Percentiles rank a stretch among this genome's conserved stretches.
Conservation (phyloP, 2,797 vertebrate species). For the Coilia nasus region DNA sequence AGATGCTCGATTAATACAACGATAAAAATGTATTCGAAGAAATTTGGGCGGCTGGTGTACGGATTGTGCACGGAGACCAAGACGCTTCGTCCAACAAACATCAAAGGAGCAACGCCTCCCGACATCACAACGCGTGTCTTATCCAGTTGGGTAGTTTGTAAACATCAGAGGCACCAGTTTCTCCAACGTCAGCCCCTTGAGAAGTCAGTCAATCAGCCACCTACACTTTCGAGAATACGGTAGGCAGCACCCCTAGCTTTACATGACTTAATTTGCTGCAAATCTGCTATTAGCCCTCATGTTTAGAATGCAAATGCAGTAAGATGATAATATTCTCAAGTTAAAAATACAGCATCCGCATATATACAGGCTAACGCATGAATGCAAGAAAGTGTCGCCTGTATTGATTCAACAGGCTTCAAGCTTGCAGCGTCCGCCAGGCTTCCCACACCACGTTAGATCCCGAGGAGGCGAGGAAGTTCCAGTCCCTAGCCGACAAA, state of each 20-base stretch:
- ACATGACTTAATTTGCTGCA: neutral
- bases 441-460: conserved; percentile 82
- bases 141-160: conserved; percentile 57
- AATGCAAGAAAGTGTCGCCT: neutral
- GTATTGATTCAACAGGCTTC: neutral
- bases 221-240: neutral
- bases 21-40: conserved; percentile 59
- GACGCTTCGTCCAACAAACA: neutral
- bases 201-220: neutral
- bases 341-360: too few relatives aligned
- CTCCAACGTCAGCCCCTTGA: conserved; percentile 42
- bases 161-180: conserved; percentile 52
- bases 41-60: conserved; percentile 43
- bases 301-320: neutral
- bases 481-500: conserved; percentile 83
- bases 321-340: neutral
- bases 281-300: neutral
- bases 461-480: conserved; percentile 83
- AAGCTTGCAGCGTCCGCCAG: conserved; percentile 44
- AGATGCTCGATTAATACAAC: neutral
- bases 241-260: neutral
- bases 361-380: neutral
- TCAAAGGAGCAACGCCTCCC: neutral
- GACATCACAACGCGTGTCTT: conserved; percentile 32
- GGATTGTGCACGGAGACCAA: conserved; percentile 42